Base-by-base conservation (phyloP, 1,140 invertebrate genomes). In the Sinella curviseta region DNA sequence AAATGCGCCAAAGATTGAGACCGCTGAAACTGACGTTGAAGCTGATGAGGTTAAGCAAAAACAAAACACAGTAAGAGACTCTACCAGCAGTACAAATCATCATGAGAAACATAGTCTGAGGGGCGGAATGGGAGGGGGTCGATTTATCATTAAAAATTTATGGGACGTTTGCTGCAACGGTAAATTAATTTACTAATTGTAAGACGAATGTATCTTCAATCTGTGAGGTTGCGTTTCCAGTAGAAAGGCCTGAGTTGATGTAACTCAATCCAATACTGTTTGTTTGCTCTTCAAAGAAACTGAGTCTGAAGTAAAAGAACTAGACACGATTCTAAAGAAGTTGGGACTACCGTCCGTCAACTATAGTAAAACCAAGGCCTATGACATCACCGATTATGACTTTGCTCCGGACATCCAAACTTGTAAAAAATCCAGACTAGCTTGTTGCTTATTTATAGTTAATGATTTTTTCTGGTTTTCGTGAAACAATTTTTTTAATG, bases 121-220 rank as follows among this genome's bases (percentile, higher is more conserved):
- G n/a, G 4, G 3, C 24, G 55, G 55, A 8, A 60, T 4, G 14
- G 55, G 14, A 60, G 24, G 24, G 3, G 65, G 65, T n/a, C 26
- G 65, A 30, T 31, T 70, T n/a, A 70, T 70, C 31, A 70, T 75
- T 16, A 75, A 75, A 75, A 54, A 75, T 35, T 48, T 75, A 35
- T 75, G 74, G 74, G 39, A 75, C 8, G 26, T 75, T 75, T 75
- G 74, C 28, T 75, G 74, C 39, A 74, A 74, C 34, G 70, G 70
- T 74, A 74, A 4, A 67, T 12, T 24, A 67, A 24, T 24, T 8
- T 30, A 67, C 12, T 24, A 12, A 67, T 30, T 14, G 30, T 1
- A 16, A 74, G 3, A 36, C 30, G 33, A 74, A 14, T 31, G 17
- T 30, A 74, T 16, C 26, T 16, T 17, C 33, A 8, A 4, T 30